Evolutionary conservation across 2,113 vertebrate genomes (phyloP).

Genomic region (Crocuta crocuta): DNA sequence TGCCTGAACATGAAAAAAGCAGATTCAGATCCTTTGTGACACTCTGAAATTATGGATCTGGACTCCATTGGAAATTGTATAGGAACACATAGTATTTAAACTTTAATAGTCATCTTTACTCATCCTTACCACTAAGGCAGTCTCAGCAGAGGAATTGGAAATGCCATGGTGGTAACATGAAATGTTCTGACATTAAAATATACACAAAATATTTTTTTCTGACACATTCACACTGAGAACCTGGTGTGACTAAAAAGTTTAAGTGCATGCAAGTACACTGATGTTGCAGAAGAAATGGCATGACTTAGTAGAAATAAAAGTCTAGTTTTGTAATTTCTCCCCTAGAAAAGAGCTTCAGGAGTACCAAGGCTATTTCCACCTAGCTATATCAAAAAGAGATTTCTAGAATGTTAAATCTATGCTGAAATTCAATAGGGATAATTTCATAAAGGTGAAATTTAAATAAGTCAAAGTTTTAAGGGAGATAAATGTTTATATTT

Average conservation of each 20-base stretch:
- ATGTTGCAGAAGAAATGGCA: neutral
- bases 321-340: neutral
- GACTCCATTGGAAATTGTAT: neutral
- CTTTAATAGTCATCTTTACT: neutral
- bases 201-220: neutral
- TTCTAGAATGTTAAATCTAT: neutral
- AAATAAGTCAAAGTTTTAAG: neutral
- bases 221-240: neutral
- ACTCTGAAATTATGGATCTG: neutral
- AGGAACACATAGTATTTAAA: neutral
- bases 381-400: neutral
- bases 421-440: neutral
- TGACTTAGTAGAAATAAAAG: neutral
- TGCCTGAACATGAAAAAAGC: neutral
- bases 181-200: constrained; percentile 20
- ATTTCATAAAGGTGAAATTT: constrained; percentile 3
- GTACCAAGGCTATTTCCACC: neutral
- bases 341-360: neutral
- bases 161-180: neutral
- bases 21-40: neutral
- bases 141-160: neutral
- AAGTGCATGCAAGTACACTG: neutral
- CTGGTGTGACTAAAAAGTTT: neutral
- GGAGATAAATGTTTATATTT: neutral
- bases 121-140: neutral